phyloP scores from a whole-genome alignment of 1,140 invertebrate species.

The Drosophila obscura region DNA sequence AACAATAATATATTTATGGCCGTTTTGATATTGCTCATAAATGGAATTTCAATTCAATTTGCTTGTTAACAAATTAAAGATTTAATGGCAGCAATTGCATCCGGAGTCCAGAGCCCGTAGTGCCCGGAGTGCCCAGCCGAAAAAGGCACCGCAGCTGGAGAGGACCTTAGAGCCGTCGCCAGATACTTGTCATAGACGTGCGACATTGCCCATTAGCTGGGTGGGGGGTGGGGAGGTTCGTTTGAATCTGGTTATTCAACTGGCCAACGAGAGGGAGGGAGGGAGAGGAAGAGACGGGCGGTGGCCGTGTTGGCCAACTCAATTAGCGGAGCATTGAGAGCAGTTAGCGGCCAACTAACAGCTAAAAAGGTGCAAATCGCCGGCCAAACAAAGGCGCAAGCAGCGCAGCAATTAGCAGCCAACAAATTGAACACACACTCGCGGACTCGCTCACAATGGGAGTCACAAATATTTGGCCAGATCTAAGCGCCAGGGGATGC shows the following conservation, averaged over 20 bases:
- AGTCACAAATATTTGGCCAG: conserved; percentile 62
- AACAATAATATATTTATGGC: conserved; percentile 64
- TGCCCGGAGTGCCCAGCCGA: neutral
- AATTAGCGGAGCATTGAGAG: conserved; percentile 77
- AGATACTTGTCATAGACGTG: neutral
- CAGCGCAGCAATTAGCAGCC: conserved; percentile 68
- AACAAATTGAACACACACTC: conserved; percentile 36
- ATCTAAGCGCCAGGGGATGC: conserved; percentile 56
- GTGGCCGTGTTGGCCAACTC: conserved; percentile 59
- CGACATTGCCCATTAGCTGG: too few species aligned
- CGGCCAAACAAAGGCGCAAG: conserved; percentile 73
- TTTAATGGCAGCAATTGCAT: conserved; percentile 46
- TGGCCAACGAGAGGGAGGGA: conserved; percentile 4
- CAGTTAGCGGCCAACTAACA: conserved; percentile 63
- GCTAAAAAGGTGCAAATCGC: conserved; percentile 61
- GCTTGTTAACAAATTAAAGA: conserved; percentile 33
- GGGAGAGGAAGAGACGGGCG: neutral
- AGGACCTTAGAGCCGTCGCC: neutral
- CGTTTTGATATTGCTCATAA: conserved; percentile 35
- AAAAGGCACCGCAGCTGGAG: conserved; percentile 32
- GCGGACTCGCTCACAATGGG: conserved; percentile 33
- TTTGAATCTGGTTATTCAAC: conserved; percentile 9
- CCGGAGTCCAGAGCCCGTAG: conserved; percentile 20
- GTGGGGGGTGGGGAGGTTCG: neutral
- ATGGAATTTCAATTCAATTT: conserved; percentile 64